A percentile compares a stretch with the other conserved stretches of the same genome.
These are phyloP conservation scores for Caenorhabditis sulstoni DNA, from an alignment of 2,888 invertebrate genomes.

Conservation along the genomic window DNA sequence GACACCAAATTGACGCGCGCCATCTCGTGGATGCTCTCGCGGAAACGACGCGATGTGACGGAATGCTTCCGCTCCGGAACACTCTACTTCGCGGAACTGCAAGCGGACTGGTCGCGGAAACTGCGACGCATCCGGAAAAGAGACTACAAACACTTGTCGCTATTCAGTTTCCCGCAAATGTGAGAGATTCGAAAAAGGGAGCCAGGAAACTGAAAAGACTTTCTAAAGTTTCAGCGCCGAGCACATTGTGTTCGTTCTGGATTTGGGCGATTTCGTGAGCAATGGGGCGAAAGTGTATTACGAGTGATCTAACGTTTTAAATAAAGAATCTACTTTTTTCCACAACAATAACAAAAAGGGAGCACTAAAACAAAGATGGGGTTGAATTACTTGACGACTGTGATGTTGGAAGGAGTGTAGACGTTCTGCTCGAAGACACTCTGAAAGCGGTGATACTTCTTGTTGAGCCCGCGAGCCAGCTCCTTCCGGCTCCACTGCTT, in stretches of 20 bases:
- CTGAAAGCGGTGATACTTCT: constrained; percentile 70
- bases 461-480: constrained; percentile 53
- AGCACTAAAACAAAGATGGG: background rate
- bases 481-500: constrained; percentile 62
- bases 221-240: constrained; percentile 24
- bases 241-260: constrained; percentile 32
- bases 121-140: background rate
- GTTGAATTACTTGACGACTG: constrained; percentile 66
- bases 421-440: constrained; percentile 78
- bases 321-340: too few species aligned
- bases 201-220: background rate
- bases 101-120: constrained; percentile 3
- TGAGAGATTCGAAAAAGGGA: background rate
- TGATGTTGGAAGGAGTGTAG: constrained; percentile 76
- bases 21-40: constrained; percentile 2
- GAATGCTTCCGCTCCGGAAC: constrained; percentile 4
- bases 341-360: background rate
- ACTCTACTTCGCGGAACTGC: constrained; percentile 36
- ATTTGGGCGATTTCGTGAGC: constrained; percentile 5
- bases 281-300: background rate
- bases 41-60: background rate
- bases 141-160: background rate
- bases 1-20: background rate
- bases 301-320: background rate
- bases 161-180: constrained; percentile 42